These are phyloP conservation scores for Pseudoatta argentina DNA, from an alignment of 1,140 invertebrate species.

Conservation along the genomic window DNA sequence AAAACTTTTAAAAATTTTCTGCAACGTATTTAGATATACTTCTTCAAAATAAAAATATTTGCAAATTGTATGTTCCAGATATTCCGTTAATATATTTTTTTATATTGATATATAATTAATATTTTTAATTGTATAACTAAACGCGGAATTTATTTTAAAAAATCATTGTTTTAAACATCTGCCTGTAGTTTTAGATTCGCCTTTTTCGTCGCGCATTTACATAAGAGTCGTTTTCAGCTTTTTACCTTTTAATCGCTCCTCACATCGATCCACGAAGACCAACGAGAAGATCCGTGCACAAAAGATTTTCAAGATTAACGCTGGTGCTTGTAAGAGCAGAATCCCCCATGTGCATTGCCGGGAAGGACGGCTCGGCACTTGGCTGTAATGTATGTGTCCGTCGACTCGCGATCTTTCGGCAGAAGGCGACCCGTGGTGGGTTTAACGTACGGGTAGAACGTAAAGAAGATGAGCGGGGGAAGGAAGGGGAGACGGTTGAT, in stretches of 20 bases:
- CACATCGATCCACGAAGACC: slow-evolving; percentile 29
- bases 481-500: slow-evolving; percentile 48
- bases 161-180: not conserved
- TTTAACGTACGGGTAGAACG: slow-evolving; percentile 32
- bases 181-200: not conserved
- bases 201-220: not conserved
- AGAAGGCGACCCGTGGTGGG: slow-evolving; percentile 27
- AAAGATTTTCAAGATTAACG: slow-evolving; percentile 63
- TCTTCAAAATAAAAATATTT: slow-evolving; percentile 1
- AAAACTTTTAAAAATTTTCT: not conserved
- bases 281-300: slow-evolving; percentile 42
- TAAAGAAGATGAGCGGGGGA: not conserved
- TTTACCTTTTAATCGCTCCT: slow-evolving; percentile 22
- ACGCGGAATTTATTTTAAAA: not conserved
- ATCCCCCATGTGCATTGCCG: slow-evolving; percentile 41
- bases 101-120: not conserved
- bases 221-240: slow-evolving; percentile 12
- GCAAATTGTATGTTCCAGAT: not conserved
- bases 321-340: slow-evolving; percentile 19
- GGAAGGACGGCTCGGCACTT: slow-evolving; percentile 36
- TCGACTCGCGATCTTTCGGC: slow-evolving; percentile 61
- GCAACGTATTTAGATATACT: not conserved
- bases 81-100: not conserved
- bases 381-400: slow-evolving; percentile 58
- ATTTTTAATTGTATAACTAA: not conserved